Evolutionary conservation across 1,140 invertebrate genomes (phyloP).

Genomic region (Monomorium pharaonis): DNA sequence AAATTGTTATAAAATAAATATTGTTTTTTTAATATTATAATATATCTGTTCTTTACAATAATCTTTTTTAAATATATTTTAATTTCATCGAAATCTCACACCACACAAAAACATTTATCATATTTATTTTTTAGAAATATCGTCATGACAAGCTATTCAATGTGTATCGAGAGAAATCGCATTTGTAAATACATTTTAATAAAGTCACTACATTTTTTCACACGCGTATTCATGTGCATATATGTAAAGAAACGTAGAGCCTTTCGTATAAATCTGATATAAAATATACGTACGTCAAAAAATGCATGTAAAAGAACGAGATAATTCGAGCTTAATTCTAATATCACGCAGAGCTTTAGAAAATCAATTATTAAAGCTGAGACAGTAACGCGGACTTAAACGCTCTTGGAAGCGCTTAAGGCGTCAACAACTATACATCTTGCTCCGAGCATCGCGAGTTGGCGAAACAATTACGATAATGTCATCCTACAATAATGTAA

Average conservation of each 20-base stretch:
- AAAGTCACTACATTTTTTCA: background rate
- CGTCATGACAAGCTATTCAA: too few relatives aligned
- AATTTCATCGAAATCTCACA: too few relatives aligned
- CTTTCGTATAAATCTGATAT: background rate
- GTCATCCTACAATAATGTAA: constrained; percentile 39
- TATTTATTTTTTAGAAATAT: too few relatives aligned
- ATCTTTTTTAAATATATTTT: too few relatives aligned
- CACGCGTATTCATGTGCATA: background rate
- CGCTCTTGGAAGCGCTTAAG: constrained; percentile 13
- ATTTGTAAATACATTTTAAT: too few relatives aligned
- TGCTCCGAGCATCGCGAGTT: constrained; percentile 33
- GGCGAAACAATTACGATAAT: constrained; percentile 48
- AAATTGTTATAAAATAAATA: too few relatives aligned
- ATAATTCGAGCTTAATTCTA: background rate
- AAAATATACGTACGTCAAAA: background rate
- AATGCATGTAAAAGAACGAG: background rate
- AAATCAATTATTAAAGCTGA: constrained; percentile 17
- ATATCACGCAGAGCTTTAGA: background rate
- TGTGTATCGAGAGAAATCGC: too few relatives aligned
- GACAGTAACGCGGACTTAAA: constrained; percentile 19
- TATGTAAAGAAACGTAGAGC: background rate
- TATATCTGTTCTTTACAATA: too few relatives aligned
- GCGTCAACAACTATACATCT: constrained; percentile 32
- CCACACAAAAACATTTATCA: too few relatives aligned
- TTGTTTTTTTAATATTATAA: too few relatives aligned